Conservation (phyloP, 2,888 invertebrate species). For the Congeria kusceri region DNA sequence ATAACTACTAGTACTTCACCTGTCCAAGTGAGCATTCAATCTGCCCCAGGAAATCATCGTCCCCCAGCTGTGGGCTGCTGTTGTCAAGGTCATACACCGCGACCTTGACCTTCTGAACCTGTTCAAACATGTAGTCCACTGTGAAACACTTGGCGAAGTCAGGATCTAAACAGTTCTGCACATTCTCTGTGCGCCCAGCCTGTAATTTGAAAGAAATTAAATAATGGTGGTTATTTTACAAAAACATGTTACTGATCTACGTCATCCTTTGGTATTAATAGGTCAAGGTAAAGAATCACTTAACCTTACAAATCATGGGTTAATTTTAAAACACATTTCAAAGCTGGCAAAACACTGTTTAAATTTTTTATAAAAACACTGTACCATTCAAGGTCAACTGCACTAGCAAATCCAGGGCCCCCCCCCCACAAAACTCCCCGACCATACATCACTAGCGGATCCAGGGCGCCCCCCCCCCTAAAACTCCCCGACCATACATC, state of each 20-base stretch:
- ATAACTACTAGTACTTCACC: slow-evolving; percentile 72
- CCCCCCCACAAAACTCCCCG: too few species aligned
- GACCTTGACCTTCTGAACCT: slow-evolving; percentile 87
- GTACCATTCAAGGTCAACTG: too few species aligned
- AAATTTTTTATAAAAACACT: too few species aligned
- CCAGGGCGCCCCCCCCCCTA: too few species aligned
- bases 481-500: too few species aligned
- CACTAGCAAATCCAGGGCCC: too few species aligned
- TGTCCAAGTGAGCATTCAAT: slow-evolving; percentile 83
- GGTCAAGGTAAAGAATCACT: too few species aligned
- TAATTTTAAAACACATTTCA: too few species aligned
- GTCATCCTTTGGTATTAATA: too few species aligned
- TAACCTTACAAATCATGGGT: too few species aligned
- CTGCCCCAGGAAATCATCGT: slow-evolving; percentile 83
- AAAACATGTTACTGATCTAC: background rate
- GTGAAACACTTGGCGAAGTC: slow-evolving; percentile 85
- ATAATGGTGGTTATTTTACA: background rate
- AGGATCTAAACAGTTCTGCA: slow-evolving; percentile 82
- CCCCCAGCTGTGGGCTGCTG: slow-evolving; percentile 73
- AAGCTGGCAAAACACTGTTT: too few species aligned
- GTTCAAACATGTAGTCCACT: slow-evolving; percentile 88
- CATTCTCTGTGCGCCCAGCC: slow-evolving; percentile 84
- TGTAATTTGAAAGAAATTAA: slow-evolving; percentile 53
- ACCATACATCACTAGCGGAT: too few species aligned
- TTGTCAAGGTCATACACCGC: slow-evolving; percentile 85